Conservation (phyloP, 2,797 vertebrate genomes). For the Dipus sagitta region DNA sequence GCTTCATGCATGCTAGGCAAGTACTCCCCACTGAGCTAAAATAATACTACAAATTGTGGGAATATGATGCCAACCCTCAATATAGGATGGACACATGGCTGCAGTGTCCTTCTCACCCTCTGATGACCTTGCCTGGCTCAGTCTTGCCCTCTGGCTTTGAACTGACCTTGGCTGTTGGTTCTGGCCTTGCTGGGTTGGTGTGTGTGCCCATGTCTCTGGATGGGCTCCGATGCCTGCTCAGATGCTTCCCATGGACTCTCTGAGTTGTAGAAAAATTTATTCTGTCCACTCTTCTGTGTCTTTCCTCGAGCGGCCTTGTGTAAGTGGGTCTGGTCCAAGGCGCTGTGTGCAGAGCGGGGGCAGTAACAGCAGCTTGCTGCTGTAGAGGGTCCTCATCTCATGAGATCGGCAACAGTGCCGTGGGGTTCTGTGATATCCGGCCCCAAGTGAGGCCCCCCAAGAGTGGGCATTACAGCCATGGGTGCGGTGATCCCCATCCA, state of each 20-base stretch:
- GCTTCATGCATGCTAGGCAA: no score
- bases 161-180: not conserved
- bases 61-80: no score
- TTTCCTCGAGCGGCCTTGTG: not conserved
- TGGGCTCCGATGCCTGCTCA: no score
- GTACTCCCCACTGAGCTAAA: no score
- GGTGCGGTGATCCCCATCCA: fast-evolving
- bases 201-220: not conserved
- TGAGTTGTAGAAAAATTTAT: not conserved
- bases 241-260: no score
- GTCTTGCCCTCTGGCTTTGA: not conserved
- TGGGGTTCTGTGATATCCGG: not conserved
- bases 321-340: not conserved
- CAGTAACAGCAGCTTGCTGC: no score
- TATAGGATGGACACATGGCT: no score
- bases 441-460: fast-evolving
- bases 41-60: not conserved
- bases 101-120: not conserved
- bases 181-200: fast-evolving
- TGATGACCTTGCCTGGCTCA: not conserved
- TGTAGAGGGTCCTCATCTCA: no score
- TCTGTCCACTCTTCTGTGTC: not conserved
- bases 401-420: fast-evolving
- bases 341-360: no score
- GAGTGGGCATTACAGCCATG: not conserved